phyloP scores from a whole-genome alignment of 2,888 invertebrate genomes.

The Harmothoe impar region DNA sequence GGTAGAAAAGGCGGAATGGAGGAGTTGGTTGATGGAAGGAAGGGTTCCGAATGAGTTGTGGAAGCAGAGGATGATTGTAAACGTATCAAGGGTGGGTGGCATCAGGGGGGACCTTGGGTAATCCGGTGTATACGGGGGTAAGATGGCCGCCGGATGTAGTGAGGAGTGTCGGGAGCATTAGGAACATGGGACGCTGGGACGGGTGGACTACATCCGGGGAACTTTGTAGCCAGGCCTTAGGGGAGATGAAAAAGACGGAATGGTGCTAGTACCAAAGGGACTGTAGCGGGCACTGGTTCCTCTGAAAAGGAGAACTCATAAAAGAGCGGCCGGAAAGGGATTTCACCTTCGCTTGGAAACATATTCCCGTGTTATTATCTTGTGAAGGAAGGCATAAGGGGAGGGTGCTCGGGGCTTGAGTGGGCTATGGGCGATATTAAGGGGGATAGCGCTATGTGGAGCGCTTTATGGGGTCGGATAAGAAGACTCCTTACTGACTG shows the following conservation, averaged over 20 bases:
- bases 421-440: slow-evolving; percentile 7
- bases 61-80: not conserved
- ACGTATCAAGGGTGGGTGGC: not conserved
- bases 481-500: slow-evolving; percentile 1
- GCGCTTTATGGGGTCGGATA: not conserved
- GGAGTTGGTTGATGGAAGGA: not conserved
- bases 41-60: too few relatives aligned
- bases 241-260: slow-evolving; percentile 8
- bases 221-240: not conserved
- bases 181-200: slow-evolving; percentile 12
- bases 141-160: not conserved
- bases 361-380: slow-evolving; percentile 49
- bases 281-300: not conserved
- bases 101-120: slow-evolving; percentile 40
- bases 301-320: slow-evolving; percentile 53
- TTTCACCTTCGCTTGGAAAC: slow-evolving; percentile 17
- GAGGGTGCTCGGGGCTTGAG: not conserved
- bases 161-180: slow-evolving; percentile 18
- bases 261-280: not conserved
- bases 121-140: slow-evolving; percentile 1
- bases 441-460: not conserved
- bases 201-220: not conserved
- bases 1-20: not conserved
- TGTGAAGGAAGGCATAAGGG: slow-evolving; percentile 26
- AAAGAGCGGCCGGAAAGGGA: slow-evolving; percentile 50